Percentiles rank a stretch among this genome's conserved stretches.
Evolutionary conservation across 2,113 vertebrate genomes (phyloP).

Genomic region (Proterorhinus semilunaris): DNA sequence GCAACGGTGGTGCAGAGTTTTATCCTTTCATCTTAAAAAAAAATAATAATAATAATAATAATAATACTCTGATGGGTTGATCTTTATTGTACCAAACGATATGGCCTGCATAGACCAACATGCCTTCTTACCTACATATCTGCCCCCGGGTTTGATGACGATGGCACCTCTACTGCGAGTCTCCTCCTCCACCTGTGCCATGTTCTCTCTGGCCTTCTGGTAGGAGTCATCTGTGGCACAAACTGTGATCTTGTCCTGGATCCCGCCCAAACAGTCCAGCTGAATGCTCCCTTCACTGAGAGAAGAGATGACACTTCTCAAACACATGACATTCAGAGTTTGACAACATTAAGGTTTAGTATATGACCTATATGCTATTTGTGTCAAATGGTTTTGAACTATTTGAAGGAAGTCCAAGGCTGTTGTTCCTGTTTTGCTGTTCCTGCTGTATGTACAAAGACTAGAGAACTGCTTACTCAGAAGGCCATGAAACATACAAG

Average conservation of each 20-base stretch:
- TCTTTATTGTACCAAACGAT: background rate
- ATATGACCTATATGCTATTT: background rate
- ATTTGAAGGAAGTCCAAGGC: constrained; percentile 5
- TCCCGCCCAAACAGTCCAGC: constrained; percentile 92
- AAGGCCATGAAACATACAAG: too few species aligned
- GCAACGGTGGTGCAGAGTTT: too few species aligned
- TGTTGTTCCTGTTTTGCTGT: background rate
- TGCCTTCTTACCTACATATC: constrained; percentile 85
- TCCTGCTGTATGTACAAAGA: background rate
- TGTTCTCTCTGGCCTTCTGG: constrained; percentile 93
- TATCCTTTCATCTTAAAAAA: too few species aligned
- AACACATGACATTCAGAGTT: background rate
- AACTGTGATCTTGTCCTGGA: constrained; percentile 98
- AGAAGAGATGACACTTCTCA: constrained; percentile 20
- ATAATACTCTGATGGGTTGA: too few species aligned
- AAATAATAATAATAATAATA: too few species aligned
- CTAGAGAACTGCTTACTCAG: too few species aligned
- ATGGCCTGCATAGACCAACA: background rate
- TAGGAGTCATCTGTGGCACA: constrained; percentile 97
- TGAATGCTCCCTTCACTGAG: constrained; percentile 88
- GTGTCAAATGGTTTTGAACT: background rate
- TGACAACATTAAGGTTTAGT: background rate
- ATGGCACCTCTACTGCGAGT: constrained; percentile 92
- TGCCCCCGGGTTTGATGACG: constrained; percentile 93
- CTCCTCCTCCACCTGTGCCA: constrained; percentile 96